Evolutionary conservation across 2,888 invertebrate species (phyloP), one percentile per base, ranked within the genome.

Genomic region (Caenorhabditis sp.): DNA sequence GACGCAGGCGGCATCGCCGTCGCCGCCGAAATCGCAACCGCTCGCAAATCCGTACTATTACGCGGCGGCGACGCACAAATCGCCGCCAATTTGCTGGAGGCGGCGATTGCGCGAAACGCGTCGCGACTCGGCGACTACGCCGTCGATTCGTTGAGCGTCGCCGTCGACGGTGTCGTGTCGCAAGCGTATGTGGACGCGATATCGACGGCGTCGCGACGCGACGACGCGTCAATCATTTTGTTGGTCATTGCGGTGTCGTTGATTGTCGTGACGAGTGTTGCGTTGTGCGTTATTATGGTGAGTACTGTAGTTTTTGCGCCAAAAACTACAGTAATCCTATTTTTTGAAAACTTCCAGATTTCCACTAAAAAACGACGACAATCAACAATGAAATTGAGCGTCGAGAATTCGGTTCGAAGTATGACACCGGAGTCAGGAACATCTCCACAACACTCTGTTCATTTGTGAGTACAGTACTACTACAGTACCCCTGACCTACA

Each of bases 141-240:
- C 24, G 58, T 67, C 8, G 74, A 74, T 55, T 12, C 58, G 8
- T 53, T 74, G 17, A 74, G 74, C 37, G 61, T 74, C 21, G 63
- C 69, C 23, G 58, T 73, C 27, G 73, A 73, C 43, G 73, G 71
- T 61, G 59, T 69, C 24, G 60, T 65, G 17, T 73, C 73, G 6
- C 65, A 66, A 60, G 73, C 73, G 0, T 73, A 73, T 60, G 59
- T 72, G n/a, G 72, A 72, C 19, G 67, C 72, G 6, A 65, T 72
- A 17, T 67, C 72, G 49, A 68, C 66, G 1, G 59, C 66, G 1
- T 62, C 66, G 37, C 54, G 59, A 24, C 19, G 19, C n/a, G 19
- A 24, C 4, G 57, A n/a, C 3, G 21, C 73, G 3, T 69, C 73
- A 14, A 58, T 73, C 1, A 69, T 73, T 65, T 66, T 73, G 17